Base-by-base conservation (phyloP, 2,888 invertebrate species). In the Campaea margaritaria region DNA sequence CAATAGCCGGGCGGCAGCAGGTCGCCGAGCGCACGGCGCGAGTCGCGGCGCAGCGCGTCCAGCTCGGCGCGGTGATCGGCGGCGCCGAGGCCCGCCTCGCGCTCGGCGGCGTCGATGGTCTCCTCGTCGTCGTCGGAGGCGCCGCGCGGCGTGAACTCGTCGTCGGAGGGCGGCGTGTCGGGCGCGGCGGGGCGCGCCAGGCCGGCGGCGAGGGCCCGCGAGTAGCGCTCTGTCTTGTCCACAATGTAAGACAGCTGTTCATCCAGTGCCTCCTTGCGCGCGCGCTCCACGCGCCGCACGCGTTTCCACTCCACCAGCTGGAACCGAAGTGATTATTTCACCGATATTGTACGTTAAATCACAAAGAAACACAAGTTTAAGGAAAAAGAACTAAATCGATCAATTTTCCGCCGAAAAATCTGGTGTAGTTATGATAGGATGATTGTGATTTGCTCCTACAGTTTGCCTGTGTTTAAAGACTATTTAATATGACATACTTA, bases 241-340 rank as follows among this genome's bases (percentile, higher is more conserved):
- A 99, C 99, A 81, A 99, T 98, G 85, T 99, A 99, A 86, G 97
- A 97, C 62, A 99, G 94, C 89, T 99, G 99, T 80, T 98, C 96
- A 93, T 99, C 99, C 58, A 99, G 93, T 0, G 98, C 99, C 81
- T 97, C 96, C 84, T 99, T 98, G 62, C 98, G 94, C 83, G 98
- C 98, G 76, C 98, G 98, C 86, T 99, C 99, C 61, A 99, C 93
- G 70, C 97, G 95, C 27, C 97, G 96, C 78, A 97, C 96, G 73
- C 98, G 97, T 84, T 98, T 99, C 89, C 96, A 98, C 85, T 99
- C 98, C 43, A 99, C 98, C 74, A 99, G 90, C 95, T 96, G 80
- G 31, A 31, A 31, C 1, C 2, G 43, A 15, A 15, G 4, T 41
- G 36, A 52, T n/a, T 39, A 21, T 38, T 14, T 1, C 11, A 13